phyloP scores from a whole-genome alignment of 2,113 vertebrate genomes.

The Neoarius graeffei region DNA sequence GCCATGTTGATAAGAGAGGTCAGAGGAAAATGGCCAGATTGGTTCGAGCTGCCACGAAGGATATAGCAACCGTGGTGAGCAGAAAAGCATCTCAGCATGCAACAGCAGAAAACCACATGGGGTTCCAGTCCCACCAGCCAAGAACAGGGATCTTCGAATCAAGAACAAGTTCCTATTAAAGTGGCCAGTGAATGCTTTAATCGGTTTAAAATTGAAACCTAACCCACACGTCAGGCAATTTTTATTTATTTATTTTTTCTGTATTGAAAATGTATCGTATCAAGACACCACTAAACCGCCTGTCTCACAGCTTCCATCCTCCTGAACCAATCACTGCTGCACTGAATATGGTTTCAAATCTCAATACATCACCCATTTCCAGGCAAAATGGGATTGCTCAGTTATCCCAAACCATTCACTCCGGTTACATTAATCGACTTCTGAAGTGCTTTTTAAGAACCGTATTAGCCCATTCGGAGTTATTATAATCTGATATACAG shows the following conservation, averaged over 20 bases:
- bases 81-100: no score
- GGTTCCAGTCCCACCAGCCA: no score
- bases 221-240: no score
- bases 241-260: no score
- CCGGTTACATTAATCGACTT: not conserved
- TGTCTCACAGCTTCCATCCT: not conserved
- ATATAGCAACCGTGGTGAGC: no score
- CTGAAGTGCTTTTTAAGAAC: not conserved
- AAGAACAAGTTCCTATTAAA: no score
- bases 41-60: no score
- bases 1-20: no score
- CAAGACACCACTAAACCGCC: not conserved
- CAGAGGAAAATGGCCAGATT: no score
- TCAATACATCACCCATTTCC: not conserved
- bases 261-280: not conserved
- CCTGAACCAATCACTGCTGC: not conserved
- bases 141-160: no score
- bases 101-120: no score
- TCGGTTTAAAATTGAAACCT: not conserved
- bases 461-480: not conserved
- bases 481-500: not conserved
- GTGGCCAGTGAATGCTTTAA: not conserved
- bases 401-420: not conserved
- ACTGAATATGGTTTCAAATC: not conserved
- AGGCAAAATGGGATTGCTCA: not conserved